A percentile compares a stretch with the other conserved stretches of the same genome.
Conservation (phyloP, 1,140 invertebrate species). For the Triops cancriformis region DNA sequence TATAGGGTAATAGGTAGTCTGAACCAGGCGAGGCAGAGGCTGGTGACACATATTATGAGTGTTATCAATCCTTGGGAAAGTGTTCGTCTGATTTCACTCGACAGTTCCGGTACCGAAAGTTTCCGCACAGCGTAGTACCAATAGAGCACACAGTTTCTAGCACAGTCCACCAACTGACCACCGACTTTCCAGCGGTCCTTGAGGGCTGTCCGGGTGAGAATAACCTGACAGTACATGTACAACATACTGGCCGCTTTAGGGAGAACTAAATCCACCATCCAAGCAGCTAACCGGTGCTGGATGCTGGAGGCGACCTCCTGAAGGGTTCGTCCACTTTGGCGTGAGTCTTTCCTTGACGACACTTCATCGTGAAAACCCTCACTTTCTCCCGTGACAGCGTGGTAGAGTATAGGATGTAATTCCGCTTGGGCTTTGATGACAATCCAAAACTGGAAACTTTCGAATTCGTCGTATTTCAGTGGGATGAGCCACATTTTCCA, state of each 20-base stretch:
- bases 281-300: not conserved
- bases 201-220: not conserved
- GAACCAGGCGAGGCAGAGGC: not conserved
- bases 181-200: not conserved
- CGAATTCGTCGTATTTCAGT: conserved; percentile 2
- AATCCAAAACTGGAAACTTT: conserved; percentile 3
- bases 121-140: not conserved
- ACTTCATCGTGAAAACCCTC: not conserved
- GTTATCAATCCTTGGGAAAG: not conserved
- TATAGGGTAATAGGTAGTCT: not conserved
- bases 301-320: not conserved
- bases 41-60: not conserved
- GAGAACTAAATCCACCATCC: not conserved
- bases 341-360: not conserved
- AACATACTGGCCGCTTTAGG: not conserved
- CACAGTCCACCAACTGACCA: not conserved
- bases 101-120: not conserved
- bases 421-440: not conserved
- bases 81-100: not conserved
- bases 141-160: not conserved
- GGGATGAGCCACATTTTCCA: not conserved
- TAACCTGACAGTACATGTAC: not conserved
- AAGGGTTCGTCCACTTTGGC: not conserved
- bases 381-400: not conserved
- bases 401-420: not conserved